Evolutionary conservation across 2,888 invertebrate genomes (phyloP).

Genomic region (Callyntrura guangdongensis): DNA sequence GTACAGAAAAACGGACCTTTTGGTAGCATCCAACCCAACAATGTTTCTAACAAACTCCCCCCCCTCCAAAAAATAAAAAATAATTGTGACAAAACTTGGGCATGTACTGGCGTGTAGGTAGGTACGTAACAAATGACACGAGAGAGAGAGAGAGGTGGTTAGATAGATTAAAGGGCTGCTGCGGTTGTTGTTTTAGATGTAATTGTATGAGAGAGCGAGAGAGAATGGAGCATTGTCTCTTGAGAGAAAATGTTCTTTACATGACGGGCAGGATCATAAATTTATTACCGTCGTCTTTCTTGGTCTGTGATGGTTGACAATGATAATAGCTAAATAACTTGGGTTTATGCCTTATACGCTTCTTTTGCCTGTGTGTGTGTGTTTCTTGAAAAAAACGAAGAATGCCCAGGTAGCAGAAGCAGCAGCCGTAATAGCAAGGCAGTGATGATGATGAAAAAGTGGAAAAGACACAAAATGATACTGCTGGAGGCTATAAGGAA

Average conservation of each 20-base stretch:
- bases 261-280: slow-evolving; percentile 27
- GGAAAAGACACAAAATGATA: neutral
- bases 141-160: neutral
- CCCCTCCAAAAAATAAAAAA: neutral
- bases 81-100: neutral
- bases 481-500: neutral
- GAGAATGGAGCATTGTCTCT: slow-evolving; percentile 18
- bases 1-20: too few species aligned
- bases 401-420: too few species aligned
- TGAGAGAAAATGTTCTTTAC: neutral
- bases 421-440: neutral
- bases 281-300: slow-evolving; percentile 12
- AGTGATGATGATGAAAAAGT: neutral
- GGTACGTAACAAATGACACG: neutral
- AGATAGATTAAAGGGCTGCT: too few species aligned
- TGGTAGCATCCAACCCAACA: too few species aligned
- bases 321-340: neutral
- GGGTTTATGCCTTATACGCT: neutral
- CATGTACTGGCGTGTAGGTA: neutral
- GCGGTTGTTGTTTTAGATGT: neutral
- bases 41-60: neutral
- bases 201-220: neutral
- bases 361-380: neutral
- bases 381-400: too few species aligned
- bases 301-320: slow-evolving; percentile 17